Conservation (phyloP, 2,113 vertebrate species). For the Formicarius rufipectus region DNA sequence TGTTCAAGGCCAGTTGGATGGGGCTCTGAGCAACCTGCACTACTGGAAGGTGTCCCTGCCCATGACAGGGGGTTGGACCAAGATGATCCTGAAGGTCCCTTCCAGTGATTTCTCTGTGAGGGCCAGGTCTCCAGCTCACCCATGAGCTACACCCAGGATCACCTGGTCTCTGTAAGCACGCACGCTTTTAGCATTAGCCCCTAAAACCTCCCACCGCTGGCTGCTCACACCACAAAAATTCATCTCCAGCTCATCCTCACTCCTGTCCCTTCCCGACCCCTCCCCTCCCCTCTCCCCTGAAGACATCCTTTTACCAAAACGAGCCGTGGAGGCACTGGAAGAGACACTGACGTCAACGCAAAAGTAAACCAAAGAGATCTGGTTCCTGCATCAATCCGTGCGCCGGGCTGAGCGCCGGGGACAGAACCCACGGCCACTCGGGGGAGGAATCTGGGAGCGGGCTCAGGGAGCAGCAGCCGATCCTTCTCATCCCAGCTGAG, state of each 20-base stretch:
- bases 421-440: not conserved
- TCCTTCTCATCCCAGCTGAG: not conserved
- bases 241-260: not conserved
- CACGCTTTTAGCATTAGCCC: not conserved
- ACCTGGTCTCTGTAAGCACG: not conserved
- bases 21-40: not conserved
- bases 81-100: not conserved
- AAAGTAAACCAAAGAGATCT: conserved; percentile 71
- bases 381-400: conserved; percentile 48
- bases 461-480: conserved; percentile 11
- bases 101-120: not conserved
- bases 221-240: not conserved
- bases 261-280: conserved; percentile 1
- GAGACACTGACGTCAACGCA: conserved; percentile 72
- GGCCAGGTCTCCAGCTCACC: not conserved
- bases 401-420: not conserved
- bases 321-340: conserved; percentile 39
- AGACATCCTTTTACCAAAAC: conserved; percentile 70
- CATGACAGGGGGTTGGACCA: not conserved
- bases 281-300: conserved; percentile 20
- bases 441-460: not conserved
- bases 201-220: not conserved
- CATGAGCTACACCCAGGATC: not conserved
- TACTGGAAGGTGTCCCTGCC: not conserved
- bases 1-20: not conserved